phyloP scores from a whole-genome alignment of 1,140 invertebrate species.

The Hypsibius dujardini region DNA sequence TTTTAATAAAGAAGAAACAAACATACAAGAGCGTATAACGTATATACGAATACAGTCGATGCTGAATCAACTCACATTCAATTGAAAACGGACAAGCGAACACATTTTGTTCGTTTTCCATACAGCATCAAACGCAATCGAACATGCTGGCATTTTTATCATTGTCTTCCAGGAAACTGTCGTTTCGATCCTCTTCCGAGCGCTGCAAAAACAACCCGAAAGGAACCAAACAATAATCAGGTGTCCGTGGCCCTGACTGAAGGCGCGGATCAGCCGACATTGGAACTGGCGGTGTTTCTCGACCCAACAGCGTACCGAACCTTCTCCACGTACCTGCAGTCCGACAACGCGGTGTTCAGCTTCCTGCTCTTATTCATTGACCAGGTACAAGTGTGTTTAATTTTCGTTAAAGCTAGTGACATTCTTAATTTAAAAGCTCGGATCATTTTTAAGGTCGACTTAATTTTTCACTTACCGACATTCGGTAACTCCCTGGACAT shows the following conservation, averaged over 20 bases:
- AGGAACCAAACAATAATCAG: not conserved
- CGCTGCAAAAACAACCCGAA: not conserved
- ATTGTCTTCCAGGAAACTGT: not conserved
- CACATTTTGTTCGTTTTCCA: too few relatives aligned
- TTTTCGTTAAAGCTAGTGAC: too few relatives aligned
- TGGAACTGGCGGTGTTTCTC: not conserved
- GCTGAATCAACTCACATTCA: too few relatives aligned
- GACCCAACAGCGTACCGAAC: not conserved
- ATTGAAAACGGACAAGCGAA: too few relatives aligned
- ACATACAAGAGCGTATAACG: too few relatives aligned
- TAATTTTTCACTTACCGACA: not conserved
- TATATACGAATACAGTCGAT: too few relatives aligned
- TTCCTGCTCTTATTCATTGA: not conserved
- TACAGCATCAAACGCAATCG: too few relatives aligned
- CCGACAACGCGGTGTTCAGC: not conserved
- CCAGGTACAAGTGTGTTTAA: not conserved
- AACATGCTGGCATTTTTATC: too few relatives aligned
- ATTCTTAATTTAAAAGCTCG: too few relatives aligned
- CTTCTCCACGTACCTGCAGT: not conserved
- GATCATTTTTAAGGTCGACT: not conserved
- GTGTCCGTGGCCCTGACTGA: not conserved
- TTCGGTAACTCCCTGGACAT: not conserved
- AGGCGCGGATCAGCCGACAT: not conserved
- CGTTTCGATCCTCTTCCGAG: not conserved
- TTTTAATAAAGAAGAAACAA: too few relatives aligned